These are phyloP conservation scores for Artibeus lituratus DNA, from an alignment of 2,797 vertebrate species.

Conservation along the genomic window DNA sequence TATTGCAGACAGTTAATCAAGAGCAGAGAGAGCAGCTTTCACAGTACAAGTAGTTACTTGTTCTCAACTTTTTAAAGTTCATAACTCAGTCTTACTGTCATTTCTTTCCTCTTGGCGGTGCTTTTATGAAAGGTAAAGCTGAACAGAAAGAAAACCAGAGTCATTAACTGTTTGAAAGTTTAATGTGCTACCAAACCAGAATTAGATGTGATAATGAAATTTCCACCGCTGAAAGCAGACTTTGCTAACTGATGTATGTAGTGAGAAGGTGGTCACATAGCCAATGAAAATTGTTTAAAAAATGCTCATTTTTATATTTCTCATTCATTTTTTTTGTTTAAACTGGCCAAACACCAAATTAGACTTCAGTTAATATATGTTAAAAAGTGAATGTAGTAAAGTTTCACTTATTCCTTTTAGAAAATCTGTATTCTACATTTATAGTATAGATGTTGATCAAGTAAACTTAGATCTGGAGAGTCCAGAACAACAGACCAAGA, in stretches of 20 bases:
- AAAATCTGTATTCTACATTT: background rate
- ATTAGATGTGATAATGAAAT: conserved; percentile 88
- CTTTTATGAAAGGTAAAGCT: conserved; percentile 77
- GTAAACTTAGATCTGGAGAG: background rate
- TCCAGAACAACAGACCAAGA: background rate
- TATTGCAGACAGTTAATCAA: conserved; percentile 61
- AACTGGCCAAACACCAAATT: conserved; percentile 73
- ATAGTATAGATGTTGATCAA: background rate
- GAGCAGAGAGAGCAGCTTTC: conserved; percentile 61
- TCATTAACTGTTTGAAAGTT: conserved; percentile 87
- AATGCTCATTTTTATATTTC: conserved; percentile 66
- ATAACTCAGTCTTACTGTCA: conserved; percentile 79
- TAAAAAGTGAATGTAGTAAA: conserved; percentile 67
- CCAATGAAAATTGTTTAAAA: conserved; percentile 69
- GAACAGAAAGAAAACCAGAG: conserved; percentile 80
- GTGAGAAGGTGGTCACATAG: conserved; percentile 80
- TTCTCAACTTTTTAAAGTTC: conserved; percentile 77
- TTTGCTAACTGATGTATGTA: conserved; percentile 80
- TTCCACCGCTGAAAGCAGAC: conserved; percentile 81
- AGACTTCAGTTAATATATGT: conserved; percentile 63
- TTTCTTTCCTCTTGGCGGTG: conserved; percentile 73
- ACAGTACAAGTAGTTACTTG: conserved; percentile 73
- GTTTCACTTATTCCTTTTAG: conserved; percentile 57
- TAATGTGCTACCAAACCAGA: conserved; percentile 83
- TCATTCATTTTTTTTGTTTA: conserved; percentile 74